phyloP scores from a whole-genome alignment of 2,113 vertebrate species.

The Chelonoidis abingdonii region DNA sequence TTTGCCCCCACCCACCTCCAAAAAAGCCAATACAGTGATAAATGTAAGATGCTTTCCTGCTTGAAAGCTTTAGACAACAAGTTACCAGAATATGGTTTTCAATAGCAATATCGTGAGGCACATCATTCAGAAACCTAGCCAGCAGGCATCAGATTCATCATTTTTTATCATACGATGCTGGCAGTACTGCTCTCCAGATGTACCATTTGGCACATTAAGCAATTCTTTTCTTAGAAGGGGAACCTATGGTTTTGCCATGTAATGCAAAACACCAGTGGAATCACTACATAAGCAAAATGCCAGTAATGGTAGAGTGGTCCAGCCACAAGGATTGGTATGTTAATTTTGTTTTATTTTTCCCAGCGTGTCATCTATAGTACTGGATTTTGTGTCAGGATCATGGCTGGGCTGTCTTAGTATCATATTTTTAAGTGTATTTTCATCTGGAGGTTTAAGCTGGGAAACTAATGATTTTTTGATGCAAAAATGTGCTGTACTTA shows the following conservation, averaged over 20 bases:
- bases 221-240: constrained; percentile 78
- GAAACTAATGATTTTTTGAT: constrained; percentile 9
- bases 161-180: constrained; percentile 76
- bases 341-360: constrained; percentile 89
- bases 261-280: constrained; percentile 88
- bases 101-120: constrained; percentile 69
- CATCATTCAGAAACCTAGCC: constrained; percentile 75
- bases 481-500: not conserved
- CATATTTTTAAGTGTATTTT: constrained; percentile 60
- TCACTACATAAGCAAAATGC: constrained; percentile 93
- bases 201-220: constrained; percentile 82
- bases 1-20: constrained; percentile 78
- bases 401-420: constrained; percentile 56
- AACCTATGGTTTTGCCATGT: constrained; percentile 75
- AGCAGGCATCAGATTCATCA: constrained; percentile 52
- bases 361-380: constrained; percentile 73
- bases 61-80: constrained; percentile 29
- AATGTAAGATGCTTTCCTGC: constrained; percentile 78
- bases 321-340: constrained; percentile 87
- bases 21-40: constrained; percentile 75
- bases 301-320: constrained; percentile 87
- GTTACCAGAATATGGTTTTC: constrained; percentile 67
- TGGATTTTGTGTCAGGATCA: constrained; percentile 62
- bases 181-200: constrained; percentile 83
- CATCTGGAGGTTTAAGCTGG: constrained; percentile 16